Evolutionary conservation across 64 coral and sea anemone species (phyloP).

Genomic region (Dendronephthya gigantea): DNA sequence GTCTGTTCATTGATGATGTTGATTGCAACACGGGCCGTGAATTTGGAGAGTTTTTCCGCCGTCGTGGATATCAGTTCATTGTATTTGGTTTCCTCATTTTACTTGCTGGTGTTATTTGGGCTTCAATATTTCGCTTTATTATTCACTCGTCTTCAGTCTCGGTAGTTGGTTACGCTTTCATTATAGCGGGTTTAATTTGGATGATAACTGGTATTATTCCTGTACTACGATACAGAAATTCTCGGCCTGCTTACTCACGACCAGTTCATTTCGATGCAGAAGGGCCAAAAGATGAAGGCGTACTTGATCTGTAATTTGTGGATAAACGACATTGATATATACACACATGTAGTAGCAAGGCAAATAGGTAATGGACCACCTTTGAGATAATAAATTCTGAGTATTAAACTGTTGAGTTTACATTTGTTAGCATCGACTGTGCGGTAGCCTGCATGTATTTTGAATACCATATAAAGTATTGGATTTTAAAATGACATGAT

Average conservation of each 20-base stretch:
- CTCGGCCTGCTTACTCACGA: not conserved
- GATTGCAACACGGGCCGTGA: constrained; percentile 87
- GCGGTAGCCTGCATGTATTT: no score
- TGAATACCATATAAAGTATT: no score
- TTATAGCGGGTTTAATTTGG: constrained; percentile 47
- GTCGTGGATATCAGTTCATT: constrained; percentile 67
- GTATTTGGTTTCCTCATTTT: constrained; percentile 51
- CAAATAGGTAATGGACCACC: no score
- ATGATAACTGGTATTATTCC: constrained; percentile 64
- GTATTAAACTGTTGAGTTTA: no score
- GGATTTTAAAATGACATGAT: no score
- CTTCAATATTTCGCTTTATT: constrained; percentile 53
- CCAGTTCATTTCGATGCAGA: not conserved
- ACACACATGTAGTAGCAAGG: no score
- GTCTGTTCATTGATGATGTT: constrained; percentile 70
- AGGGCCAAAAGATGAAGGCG: not conserved
- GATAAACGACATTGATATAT: not conserved
- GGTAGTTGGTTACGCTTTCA: constrained; percentile 48
- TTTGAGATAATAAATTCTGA: no score
- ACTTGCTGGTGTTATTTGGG: constrained; percentile 47
- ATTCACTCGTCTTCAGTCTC: not conserved
- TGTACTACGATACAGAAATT: constrained; percentile 58
- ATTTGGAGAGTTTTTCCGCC: constrained; percentile 71
- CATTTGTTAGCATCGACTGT: no score
- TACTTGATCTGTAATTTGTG: not conserved